Base-by-base conservation (phyloP, 2,113 vertebrate genomes). In the Miniopterus natalensis region DNA sequence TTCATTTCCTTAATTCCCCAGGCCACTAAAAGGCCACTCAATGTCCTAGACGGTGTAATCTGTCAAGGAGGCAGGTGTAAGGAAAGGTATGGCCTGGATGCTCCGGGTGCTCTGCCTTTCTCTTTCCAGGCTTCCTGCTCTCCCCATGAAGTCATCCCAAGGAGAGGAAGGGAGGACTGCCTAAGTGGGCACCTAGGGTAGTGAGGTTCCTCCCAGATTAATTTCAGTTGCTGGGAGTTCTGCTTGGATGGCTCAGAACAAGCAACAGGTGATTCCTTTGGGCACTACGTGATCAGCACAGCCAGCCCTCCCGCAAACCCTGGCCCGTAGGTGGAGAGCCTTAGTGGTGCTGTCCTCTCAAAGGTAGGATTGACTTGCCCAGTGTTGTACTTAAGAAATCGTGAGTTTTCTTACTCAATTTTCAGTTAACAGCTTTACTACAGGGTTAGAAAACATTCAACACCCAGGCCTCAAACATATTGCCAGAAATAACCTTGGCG, bases 401-500 rank as follows among this genome's bases (percentile, higher is more conserved):
- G 70, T 94, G 49, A 42, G 20, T 91, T 90, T 66, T 51, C 63
- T 73, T 61, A 31, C 25, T 68, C 59, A 59, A 47, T 93, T 93
- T 90, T 95, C 36, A 65, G 78, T 81, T 81, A 90, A 85, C 0
- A 75, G 25, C 27, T 94, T 95, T 93, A 59, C 36, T 74, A 27
- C 65, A 51, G 47, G 36, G 66, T 91, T 96, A 95, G 59, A 77
- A 97, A 98, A 93, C 81, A 42, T 71, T 95, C 96, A 90, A 75
- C 74, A 90, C 65, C 31, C 66, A 96, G 84, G 74, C 40, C 95
- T 98, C 97, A 97, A 96, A 94, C 27, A 17, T 97, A 61, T 36
- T 97, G 51, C 61, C 77, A 98, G 98, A 98, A 98, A 98, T 98
- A 99, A 98, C 55, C 75, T 94, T 95, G 40, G 40, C 93, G 31